Percentiles rank a stretch among this genome's conserved stretches.
These are phyloP conservation scores for Anguilla anguilla DNA, from an alignment of 2,797 vertebrate species.

Conservation along the genomic window DNA sequence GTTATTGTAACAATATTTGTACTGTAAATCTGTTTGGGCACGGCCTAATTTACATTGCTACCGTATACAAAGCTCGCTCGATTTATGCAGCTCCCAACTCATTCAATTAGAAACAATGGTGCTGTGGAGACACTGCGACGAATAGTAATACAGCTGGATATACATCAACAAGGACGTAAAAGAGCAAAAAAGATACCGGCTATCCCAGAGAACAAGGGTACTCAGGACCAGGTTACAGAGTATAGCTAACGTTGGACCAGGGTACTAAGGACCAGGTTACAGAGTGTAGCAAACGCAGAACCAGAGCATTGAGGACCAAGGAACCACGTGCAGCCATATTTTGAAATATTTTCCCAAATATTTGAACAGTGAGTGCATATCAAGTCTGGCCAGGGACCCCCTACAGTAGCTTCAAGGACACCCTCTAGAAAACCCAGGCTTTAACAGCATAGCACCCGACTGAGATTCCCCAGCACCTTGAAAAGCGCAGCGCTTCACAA, in stretches of 20 bases:
- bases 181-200: not conserved
- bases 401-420: no score
- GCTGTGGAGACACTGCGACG: not conserved
- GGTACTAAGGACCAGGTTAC: no score
- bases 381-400: no score
- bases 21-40: no score
- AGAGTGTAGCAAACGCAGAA: no score
- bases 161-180: not conserved
- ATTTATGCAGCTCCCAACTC: constrained; percentile 1
- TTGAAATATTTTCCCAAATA: no score
- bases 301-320: no score
- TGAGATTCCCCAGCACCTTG: constrained; percentile 1
- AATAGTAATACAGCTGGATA: not conserved
- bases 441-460: constrained; percentile 27
- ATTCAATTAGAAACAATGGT: not conserved
- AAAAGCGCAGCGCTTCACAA: constrained; percentile 35
- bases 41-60: not conserved
- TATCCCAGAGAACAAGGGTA: not conserved
- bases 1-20: not conserved
- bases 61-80: not conserved
- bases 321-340: no score
- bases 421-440: not conserved
- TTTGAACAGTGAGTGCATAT: no score
- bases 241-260: no score
- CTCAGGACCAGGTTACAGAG: no score